Conservation (phyloP, 2,888 invertebrate species). For the Diogma glabrata region DNA sequence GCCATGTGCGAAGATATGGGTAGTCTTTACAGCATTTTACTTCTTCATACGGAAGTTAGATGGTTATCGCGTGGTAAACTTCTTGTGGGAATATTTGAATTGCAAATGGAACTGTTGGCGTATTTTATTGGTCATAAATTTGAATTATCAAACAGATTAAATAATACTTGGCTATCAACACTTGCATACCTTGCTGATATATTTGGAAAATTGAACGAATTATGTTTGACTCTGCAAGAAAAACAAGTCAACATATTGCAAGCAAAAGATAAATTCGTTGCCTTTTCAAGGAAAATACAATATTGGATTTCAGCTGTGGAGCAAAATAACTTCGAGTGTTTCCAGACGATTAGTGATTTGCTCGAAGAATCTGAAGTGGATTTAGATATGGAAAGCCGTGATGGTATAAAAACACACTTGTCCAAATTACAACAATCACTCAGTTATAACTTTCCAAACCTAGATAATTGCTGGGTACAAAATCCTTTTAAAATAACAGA, state of each 20-base stretch:
- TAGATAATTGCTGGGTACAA: background rate
- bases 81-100: constrained; percentile 13
- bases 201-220: background rate
- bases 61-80: background rate
- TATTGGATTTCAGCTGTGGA: background rate
- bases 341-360: too few relatives aligned
- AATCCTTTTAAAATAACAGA: background rate
- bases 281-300: background rate
- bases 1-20: background rate
- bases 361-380: too few relatives aligned
- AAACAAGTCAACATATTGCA: background rate
- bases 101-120: constrained; percentile 10
- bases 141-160: background rate
- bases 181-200: background rate
- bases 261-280: background rate
- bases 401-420: background rate
- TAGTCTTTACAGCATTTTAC: background rate
- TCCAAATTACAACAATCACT: too few relatives aligned
- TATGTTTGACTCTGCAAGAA: background rate
- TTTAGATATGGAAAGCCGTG: too few relatives aligned
- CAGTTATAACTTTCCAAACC: background rate
- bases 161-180: background rate
- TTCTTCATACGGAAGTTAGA: background rate
- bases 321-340: background rate
- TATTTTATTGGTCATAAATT: background rate